Evolutionary conservation across 2,888 invertebrate genomes (phyloP), one percentile per base, ranked within the genome.

Genomic region (Argyra leucocephala): DNA sequence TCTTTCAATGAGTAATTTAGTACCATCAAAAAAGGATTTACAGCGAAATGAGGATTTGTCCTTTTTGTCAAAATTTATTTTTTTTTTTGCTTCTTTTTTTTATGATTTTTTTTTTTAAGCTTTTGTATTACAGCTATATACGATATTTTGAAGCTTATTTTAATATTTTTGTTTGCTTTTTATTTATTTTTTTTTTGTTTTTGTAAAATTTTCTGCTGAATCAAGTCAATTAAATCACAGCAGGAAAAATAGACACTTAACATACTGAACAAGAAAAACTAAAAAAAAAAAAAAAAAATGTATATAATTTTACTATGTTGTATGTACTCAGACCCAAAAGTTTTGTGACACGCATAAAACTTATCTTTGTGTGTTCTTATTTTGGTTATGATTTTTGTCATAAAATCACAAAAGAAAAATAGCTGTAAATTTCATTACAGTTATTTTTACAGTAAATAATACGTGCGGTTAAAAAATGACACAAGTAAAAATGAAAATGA

Each of bases 191-290:
- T 26, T 9, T 31, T 1, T 31, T 31, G 1, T 31, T 6, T 12
- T 10, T 31, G 7, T 7, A 10, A 48, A 48, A 48, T 18, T 12
- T 48, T 48, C 3, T 48, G 48, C 48, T 48, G 48, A 48, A 12
- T 48, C 48, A n/a, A 48, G 48, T 48, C 48, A 48, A 48, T 48
- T 48, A 48, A 48, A 48, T 48, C 18, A 18, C 48, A 48, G 48
- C 12, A 15, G 5, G 3, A 6, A 48, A 48, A 48, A 18, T 15
- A 48, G 18, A 3, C 18, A 48, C 48, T 48, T 48, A 48, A 18
- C 48, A 48, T 48, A 48, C 48, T 18, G n/a, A n/a, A n/a, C n/a
- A n/a, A n/a, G n/a, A n/a, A n/a, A n/a, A n/a, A n/a, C n/a, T n/a
- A n/a, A n/a, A n/a, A n/a, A n/a, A n/a, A n/a, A n/a, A n/a, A n/a